A percentile compares a stretch with the other conserved stretches of the same genome.
phyloP scores from a whole-genome alignment of 1,140 invertebrate genomes.

The Formica exsecta region DNA sequence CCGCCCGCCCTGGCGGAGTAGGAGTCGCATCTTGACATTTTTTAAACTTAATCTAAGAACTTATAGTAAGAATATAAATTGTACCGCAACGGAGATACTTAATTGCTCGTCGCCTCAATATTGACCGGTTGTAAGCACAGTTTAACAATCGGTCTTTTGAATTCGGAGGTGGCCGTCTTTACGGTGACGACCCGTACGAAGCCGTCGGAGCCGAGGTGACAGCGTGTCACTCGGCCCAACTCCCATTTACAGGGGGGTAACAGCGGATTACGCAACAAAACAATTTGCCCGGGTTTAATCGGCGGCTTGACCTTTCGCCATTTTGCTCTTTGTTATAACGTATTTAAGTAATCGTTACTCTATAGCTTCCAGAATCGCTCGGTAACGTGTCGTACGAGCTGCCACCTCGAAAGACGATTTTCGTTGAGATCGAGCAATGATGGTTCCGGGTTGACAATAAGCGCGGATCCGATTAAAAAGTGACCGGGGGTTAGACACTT shows the following conservation, averaged over 20 bases:
- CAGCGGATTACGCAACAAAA: not conserved
- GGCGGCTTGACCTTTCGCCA: not conserved
- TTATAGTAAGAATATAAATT: no score
- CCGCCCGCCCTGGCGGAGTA: no score
- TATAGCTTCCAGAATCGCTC: conserved; percentile 49
- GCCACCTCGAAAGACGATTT: conserved; percentile 30
- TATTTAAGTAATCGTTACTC: not conserved
- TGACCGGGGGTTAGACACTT: conserved; percentile 62
- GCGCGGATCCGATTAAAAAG: conserved; percentile 86
- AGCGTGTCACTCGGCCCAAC: not conserved
- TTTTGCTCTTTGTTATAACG: not conserved
- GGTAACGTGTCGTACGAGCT: not conserved
- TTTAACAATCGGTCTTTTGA: no score
- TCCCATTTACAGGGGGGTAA: not conserved
- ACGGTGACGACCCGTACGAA: no score
- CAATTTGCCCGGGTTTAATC: not conserved
- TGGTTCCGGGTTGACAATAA: conserved; percentile 84
- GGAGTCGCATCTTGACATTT: no score
- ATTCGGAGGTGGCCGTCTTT: no score
- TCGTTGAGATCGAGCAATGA: not conserved
- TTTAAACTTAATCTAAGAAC: no score
- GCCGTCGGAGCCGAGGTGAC: no score
- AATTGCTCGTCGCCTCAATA: no score
- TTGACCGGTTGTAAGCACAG: no score
- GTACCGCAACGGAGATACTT: no score